Evolutionary conservation across 92 coral and sea anemone species (phyloP), one percentile per base, ranked within the genome.

Genomic region (Zoanthus sansibaricus): DNA sequence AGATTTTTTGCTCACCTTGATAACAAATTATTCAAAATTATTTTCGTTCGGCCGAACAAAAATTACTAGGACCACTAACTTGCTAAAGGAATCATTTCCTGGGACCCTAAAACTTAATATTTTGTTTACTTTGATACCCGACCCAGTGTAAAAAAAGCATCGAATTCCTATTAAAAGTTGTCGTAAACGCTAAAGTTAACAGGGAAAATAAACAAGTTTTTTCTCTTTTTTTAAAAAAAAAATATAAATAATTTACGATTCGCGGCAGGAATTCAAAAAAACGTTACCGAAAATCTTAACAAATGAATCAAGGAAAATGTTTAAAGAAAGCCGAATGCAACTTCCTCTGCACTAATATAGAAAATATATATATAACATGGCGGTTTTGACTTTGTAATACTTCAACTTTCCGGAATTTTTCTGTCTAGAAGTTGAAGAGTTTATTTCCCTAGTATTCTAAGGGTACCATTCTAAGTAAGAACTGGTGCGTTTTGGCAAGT

Each of bases 401-500:
- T 69, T 69, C 73, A 20, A 9, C 46, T 30, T 69, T 69, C 73
- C 73, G 44, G 73, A 16, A 44, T 11, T 69, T 11, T 69, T 69
- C 17, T 6, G 12, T 31, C 31, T 33, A 42, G 7, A 4, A 1
- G 73, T 67, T 9, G 37, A 32, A 12, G 1, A 16, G 18, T 16
- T 16, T 0, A 1, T 16, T 16, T 20, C 21, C 18, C 9, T 7
- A n/a, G 8, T 7, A 1, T 8, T 21, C 30, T 16, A 16, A 17
- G n/a, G 20, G 18, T 14, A 17, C 18, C 6, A 14, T 48, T 25
- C 25, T 25, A 48, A 48, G 52, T 6, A 6, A 5, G 6, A 71
- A 79, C 32, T 79, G 84, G 25, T 44, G 85, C 25, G 85, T 61
- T 55, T 21, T 44, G 85, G 85, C 85, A 21, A 66, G 18, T 70